phyloP scores from a whole-genome alignment of 2,888 invertebrate genomes.

The Pachycephus smyrnensis region DNA sequence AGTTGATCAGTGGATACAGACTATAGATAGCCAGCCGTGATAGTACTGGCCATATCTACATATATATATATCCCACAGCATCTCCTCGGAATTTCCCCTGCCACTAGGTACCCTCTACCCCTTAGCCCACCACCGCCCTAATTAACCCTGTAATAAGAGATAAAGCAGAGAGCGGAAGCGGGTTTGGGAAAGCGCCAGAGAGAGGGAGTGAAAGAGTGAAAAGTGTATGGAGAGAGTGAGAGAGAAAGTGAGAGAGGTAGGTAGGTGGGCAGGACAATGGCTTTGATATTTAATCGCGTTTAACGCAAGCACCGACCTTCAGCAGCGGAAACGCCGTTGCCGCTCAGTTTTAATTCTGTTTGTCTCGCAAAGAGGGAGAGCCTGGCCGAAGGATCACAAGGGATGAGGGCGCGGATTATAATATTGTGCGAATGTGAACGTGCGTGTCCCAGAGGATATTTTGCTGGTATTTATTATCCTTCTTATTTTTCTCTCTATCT shows the following conservation, averaged over 20 bases:
- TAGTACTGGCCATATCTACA: neutral
- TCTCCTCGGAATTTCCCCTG: neutral
- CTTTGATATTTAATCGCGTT: slow-evolving; percentile 65
- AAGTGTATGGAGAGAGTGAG: slow-evolving; percentile 21
- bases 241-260: slow-evolving; percentile 3
- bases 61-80: too few species aligned
- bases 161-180: neutral
- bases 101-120: neutral
- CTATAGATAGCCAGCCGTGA: slow-evolving; percentile 35
- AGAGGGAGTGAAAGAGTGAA: slow-evolving; percentile 1
- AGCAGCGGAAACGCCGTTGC: slow-evolving; percentile 19
- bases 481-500: neutral
- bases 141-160: slow-evolving; percentile 45
- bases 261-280: slow-evolving; percentile 32
- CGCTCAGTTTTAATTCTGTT: slow-evolving; percentile 58
- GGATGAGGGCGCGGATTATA: slow-evolving; percentile 16
- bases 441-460: neutral
- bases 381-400: neutral
- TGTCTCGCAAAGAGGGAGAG: slow-evolving; percentile 46
- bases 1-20: slow-evolving; percentile 11
- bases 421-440: slow-evolving; percentile 10
- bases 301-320: slow-evolving; percentile 44
- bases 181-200: slow-evolving; percentile 17
- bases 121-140: slow-evolving; percentile 15
- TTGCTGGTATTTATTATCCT: neutral